Evolutionary conservation across 1,140 invertebrate genomes (phyloP), one percentile per base, ranked within the genome.

Genomic region (Acromyrmex charruanus): DNA sequence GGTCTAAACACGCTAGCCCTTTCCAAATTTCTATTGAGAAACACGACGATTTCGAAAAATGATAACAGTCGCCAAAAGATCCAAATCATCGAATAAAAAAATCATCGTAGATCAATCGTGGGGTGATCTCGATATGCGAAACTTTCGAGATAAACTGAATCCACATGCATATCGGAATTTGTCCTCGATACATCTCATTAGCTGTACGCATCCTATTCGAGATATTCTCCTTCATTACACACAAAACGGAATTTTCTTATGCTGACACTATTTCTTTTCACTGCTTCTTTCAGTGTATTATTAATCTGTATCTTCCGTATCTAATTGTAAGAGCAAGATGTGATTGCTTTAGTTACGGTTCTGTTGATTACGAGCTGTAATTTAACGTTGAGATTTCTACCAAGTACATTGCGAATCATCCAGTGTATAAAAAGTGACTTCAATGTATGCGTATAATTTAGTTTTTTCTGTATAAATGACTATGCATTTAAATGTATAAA

Each of bases 131-230:
- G 44, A 86, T 91, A 91, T 65, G 81, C 51, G 75, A 87, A 89
- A 91, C 90, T 91, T 91, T 92, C 90, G 72, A 91, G 90, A 92
- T 92, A 92, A 92, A 92, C 90, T 91, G 89, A 85, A 89, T 92
- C 59, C 51, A 77, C 81, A 86, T 79, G 86, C 84, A 69, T 87
- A 89, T 88, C 61, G 91, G 91, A 92, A 93, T 93, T 92, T 91
- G 91, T 92, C 90, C 92, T 63, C 92, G 89, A 90, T 93, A 93
- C 91, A 89, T 92, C 85, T 92, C 90, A 92, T 92, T 92, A 91
- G 77, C 88, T 92, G 35, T 61, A 74, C 68, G 84, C 81, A 90
- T 90, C 86, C 84, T 85, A 86, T 88, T 68, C 3, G n/a, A 21
- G 58, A n/a, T 69, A 69, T 74, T 44, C 80, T 51, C 31, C 59